phyloP scores from a whole-genome alignment of 2,888 invertebrate genomes.

The Lepidochitona cinerea region DNA sequence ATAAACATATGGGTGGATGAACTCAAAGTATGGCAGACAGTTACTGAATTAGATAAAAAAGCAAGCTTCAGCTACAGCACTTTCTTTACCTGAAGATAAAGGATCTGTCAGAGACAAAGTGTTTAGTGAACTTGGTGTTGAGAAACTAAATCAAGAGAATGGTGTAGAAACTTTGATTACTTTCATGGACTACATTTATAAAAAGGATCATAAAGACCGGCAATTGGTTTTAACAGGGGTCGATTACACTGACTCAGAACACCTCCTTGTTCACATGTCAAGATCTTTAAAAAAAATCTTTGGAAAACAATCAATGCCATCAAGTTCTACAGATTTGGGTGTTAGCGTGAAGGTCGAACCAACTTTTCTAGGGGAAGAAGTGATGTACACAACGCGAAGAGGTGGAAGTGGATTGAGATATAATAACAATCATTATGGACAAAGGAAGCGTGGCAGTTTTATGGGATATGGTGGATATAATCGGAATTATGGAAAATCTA shows the following conservation, averaged over 20 bases:
- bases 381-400: background rate
- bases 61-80: background rate
- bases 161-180: background rate
- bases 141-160: background rate
- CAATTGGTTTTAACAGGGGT: constrained; percentile 10
- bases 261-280: background rate
- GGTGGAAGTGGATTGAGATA: too few relatives aligned
- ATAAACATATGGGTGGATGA: constrained; percentile 7
- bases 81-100: background rate
- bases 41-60: background rate
- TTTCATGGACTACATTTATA: background rate
- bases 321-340: too few relatives aligned
- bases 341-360: constrained; percentile 9
- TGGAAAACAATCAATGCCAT: background rate
- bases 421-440: background rate
- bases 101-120: background rate
- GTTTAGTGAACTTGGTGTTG: background rate
- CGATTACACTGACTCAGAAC: background rate
- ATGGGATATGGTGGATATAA: background rate
- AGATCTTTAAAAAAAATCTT: constrained; percentile 1
- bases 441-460: background rate
- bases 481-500: background rate
- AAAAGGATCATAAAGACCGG: background rate
- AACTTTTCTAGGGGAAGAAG: background rate
- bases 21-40: background rate